Evolutionary conservation across 2,113 vertebrate genomes (phyloP), one percentile per base, ranked within the genome.

Genomic region (Antechinus stuartii): DNA sequence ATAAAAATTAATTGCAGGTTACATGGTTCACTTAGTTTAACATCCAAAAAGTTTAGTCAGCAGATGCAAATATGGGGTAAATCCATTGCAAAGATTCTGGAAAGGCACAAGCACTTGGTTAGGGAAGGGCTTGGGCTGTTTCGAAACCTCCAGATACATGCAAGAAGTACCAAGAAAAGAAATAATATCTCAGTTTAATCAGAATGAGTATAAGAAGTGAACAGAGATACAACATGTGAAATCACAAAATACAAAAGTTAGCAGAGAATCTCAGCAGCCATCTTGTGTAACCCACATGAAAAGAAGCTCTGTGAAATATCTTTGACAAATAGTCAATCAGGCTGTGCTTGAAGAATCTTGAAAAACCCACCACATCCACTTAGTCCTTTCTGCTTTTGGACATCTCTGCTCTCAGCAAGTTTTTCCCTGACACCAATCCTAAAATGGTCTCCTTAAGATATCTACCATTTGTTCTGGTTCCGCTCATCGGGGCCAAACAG

Each of bases 1-100:
- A 93, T 90, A 54, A 89, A 95, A 94, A 54, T 16, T 94, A 95
- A 95, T 61, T 50, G 24, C 7, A 26, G 1, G 8, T 91, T 95
- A 57, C 56, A 61, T 12, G 22, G 22, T 94, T 93, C 92, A 92
- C 54, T 61, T 93, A 95, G 56, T 27, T 91, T 57, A 93, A 47
- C 14, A 93, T 0, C 1, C 57, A 92, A 50, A 12, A 84, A 22
- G 54, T 23, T 84, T 42, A 76, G 56, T 55, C 49, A 92, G 90
- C 26, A 54, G 76, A 30, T 89, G 54, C 42, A 76, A 84, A 89
- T 57, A 54, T 46, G 3, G 92, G 42, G 11, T 53, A 89, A 95
- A 91, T 92, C 90, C 54, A 46, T 49, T 42, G n/a, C 22, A 42
- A 84, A 84, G 42, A 84, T 19, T 42, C n/a, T 84, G n/a, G 68